Percentiles rank a stretch among this genome's conserved stretches.
Conservation (phyloP, 2,113 vertebrate species). For the Cyanocitta stelleri region DNA sequence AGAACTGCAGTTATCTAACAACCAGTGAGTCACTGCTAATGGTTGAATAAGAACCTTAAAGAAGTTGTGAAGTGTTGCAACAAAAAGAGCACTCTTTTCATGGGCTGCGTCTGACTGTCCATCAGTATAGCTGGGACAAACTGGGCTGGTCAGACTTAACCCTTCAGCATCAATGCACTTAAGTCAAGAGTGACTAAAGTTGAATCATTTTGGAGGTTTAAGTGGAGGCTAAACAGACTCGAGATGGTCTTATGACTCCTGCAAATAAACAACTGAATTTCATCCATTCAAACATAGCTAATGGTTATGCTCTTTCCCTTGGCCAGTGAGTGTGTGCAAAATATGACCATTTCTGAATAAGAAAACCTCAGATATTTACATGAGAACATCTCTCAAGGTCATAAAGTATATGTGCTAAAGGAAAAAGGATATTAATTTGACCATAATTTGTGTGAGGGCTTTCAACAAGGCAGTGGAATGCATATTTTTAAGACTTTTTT, state of each 20-base stretch:
- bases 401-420: conserved; percentile 2
- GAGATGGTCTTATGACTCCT: not conserved
- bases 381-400: conserved; percentile 14
- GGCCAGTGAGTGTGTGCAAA: not conserved
- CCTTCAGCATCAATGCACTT: not conserved
- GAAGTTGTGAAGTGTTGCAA: not conserved
- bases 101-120: not conserved
- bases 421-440: conserved; percentile 30
- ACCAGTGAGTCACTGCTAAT: not conserved
- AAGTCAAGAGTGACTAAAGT: not conserved
- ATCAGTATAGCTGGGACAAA: not conserved
- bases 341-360: not conserved
- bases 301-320: not conserved
- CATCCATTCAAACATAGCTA: not conserved
- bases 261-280: not conserved
- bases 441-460: conserved; percentile 23
- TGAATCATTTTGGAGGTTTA: not conserved
- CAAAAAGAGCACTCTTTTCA: not conserved
- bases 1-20: not conserved
- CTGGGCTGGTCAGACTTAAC: not conserved
- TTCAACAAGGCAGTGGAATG: not conserved
- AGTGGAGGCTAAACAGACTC: not conserved
- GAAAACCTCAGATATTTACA: not conserved
- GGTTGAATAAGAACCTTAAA: not conserved
- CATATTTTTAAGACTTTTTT: conserved; percentile 3